These are phyloP conservation scores for Equus przewalskii DNA, from an alignment of 2,113 vertebrate genomes.

Conservation along the genomic window DNA sequence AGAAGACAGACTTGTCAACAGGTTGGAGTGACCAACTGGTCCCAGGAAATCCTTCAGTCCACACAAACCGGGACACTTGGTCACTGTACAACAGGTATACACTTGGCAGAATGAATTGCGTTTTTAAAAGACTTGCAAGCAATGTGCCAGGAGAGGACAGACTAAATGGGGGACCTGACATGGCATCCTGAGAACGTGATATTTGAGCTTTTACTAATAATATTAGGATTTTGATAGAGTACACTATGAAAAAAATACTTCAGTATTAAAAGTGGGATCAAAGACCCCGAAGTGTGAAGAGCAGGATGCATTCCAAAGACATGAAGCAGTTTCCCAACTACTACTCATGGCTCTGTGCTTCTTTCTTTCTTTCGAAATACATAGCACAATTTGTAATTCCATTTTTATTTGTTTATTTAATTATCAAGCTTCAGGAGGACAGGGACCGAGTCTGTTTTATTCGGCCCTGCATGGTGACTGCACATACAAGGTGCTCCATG, in stretches of 20 bases:
- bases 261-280: neutral
- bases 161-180: neutral
- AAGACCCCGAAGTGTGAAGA: conserved; percentile 15
- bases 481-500: neutral
- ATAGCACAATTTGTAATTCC: neutral
- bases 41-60: neutral
- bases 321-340: neutral
- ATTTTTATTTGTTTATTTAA: conserved; percentile 13
- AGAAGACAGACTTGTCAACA: neutral
- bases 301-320: neutral
- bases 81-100: neutral
- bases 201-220: conserved; percentile 23
- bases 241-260: conserved; percentile 10
- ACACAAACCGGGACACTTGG: neutral
- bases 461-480: neutral
- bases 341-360: neutral
- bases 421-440: neutral
- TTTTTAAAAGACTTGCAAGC: conserved; percentile 26
- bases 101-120: neutral
- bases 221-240: conserved; percentile 30
- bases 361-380: conserved; percentile 38
- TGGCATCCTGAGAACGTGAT: conserved; percentile 28
- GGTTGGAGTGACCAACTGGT: neutral
- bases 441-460: neutral
- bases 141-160: neutral